phyloP scores from a whole-genome alignment of 2,113 vertebrate species.

The Arenaria interpres region DNA sequence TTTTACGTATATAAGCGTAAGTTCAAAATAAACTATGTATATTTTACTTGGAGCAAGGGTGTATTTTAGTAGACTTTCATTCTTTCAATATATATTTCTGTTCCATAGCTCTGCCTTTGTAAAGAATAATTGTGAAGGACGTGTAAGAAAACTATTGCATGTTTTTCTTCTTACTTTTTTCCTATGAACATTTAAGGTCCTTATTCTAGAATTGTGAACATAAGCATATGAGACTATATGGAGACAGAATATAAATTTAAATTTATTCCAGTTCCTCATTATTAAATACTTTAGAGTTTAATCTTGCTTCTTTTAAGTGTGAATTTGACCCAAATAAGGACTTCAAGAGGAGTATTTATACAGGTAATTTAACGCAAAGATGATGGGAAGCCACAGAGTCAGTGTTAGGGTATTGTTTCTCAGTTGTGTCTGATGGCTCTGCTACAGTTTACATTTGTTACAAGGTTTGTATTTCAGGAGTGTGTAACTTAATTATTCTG shows the following conservation, averaged over 20 bases:
- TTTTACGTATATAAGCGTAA: not conserved
- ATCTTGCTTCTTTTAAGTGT: not conserved
- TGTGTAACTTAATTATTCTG: not conserved
- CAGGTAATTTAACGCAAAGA: not conserved
- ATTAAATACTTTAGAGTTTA: not conserved
- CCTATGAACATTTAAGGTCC: not conserved
- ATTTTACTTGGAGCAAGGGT: constrained; percentile 52
- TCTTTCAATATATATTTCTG: not conserved
- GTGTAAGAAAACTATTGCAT: accelerated
- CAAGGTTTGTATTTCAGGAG: not conserved
- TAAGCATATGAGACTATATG: not conserved
- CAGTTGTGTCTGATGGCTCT: not conserved
- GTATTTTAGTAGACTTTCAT: constrained; percentile 38
- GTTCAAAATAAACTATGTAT: not conserved
- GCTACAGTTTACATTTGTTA: not conserved
- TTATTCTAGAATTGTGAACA: not conserved
- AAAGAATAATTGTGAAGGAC: not conserved
- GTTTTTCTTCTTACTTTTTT: not conserved
- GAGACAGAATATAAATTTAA: not conserved
- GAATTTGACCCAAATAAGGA: not conserved
- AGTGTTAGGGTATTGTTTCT: not conserved
- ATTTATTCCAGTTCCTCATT: not conserved
- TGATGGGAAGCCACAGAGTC: not conserved
- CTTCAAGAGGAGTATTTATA: not conserved
- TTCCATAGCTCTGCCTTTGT: not conserved